Conservation (phyloP, 2,113 vertebrate genomes). For the Mus pahari region DNA sequence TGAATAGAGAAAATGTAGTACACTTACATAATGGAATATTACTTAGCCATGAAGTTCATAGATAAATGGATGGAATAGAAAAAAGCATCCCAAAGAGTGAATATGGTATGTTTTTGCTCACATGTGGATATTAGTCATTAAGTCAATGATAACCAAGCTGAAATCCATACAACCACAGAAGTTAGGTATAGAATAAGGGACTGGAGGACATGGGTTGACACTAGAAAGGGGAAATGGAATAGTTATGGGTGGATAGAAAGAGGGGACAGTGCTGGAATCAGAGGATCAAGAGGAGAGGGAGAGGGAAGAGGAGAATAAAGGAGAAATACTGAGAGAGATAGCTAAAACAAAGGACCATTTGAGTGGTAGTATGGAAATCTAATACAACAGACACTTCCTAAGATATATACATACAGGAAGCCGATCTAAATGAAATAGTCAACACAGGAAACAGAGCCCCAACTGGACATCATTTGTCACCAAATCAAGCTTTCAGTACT, state of each 20-base stretch:
- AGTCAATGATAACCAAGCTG: not conserved
- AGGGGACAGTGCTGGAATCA: not conserved
- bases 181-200: not conserved
- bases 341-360: not conserved
- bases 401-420: not conserved
- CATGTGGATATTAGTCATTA: not conserved
- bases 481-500: not conserved
- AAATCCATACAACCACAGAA: not conserved
- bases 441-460: not conserved
- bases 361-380: not conserved
- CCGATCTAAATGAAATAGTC: not conserved
- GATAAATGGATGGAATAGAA: not conserved
- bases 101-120: not conserved
- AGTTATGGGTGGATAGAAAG: not conserved
- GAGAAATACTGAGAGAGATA: not conserved
- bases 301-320: not conserved
- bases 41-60: not conserved
- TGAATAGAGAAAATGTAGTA: not conserved
- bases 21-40: not conserved
- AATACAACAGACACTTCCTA: not conserved
- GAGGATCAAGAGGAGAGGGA: not conserved
- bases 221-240: not conserved
- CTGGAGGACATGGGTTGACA: not conserved
- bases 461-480: not conserved
- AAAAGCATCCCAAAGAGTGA: not conserved